phyloP scores from a whole-genome alignment of 2,888 invertebrate species.

The Pristionchus mayeri region DNA sequence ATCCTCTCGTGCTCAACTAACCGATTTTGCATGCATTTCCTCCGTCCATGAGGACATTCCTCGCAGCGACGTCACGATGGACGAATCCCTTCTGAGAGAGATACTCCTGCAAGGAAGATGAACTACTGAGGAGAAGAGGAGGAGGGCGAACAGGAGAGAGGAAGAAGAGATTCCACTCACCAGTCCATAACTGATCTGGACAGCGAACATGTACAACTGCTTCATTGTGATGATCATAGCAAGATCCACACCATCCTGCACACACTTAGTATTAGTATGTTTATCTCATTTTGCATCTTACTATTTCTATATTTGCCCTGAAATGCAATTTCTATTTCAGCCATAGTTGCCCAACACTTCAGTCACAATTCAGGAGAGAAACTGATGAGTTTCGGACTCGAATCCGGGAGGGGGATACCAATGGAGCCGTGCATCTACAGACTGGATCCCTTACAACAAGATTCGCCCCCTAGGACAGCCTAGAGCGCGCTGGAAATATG shows the following conservation, averaged over 20 bases:
- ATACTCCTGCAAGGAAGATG: constrained; percentile 71
- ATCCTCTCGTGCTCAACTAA: not conserved
- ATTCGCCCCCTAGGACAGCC: no score
- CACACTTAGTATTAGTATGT: no score
- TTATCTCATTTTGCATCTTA: no score
- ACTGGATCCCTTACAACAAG: no score
- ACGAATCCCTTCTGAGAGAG: constrained; percentile 75
- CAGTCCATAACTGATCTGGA: constrained; percentile 75
- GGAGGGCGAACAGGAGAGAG: not conserved
- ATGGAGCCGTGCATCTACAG: no score
- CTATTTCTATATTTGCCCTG: no score
- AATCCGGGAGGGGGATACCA: no score
- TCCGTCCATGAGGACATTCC: constrained; percentile 75
- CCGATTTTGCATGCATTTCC: constrained; percentile 73
- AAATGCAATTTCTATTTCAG: no score
- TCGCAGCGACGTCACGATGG: constrained; percentile 76
- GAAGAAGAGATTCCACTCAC: constrained; percentile 54
- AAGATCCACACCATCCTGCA: constrained; percentile 67
- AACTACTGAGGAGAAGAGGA: not conserved
- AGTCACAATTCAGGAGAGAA: no score
- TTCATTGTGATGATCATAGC: constrained; percentile 74
- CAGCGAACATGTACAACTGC: constrained; percentile 73
- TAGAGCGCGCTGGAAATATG: no score
- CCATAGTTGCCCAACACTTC: no score
- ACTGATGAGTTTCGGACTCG: no score